Percentiles rank a stretch among this genome's conserved stretches.
Conservation (phyloP, 2,797 vertebrate genomes). For the Brachymystax lenok region DNA sequence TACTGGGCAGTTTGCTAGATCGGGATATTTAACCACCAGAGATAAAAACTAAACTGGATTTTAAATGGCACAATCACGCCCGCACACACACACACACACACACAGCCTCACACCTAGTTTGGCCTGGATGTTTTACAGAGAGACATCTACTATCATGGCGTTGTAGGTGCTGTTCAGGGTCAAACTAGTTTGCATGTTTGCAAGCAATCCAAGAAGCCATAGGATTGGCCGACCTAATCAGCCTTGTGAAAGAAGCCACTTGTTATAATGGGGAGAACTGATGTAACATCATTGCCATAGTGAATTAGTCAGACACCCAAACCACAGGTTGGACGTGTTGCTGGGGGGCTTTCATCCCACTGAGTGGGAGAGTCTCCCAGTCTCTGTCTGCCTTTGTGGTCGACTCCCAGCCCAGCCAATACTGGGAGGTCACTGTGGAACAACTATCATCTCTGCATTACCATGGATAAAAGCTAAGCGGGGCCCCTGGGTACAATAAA, state of each 20-base stretch:
- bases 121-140: slow-evolving; percentile 25
- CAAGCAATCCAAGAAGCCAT: slow-evolving; percentile 30
- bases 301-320: background rate
- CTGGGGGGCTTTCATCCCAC: background rate
- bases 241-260: slow-evolving; percentile 22
- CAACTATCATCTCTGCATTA: background rate
- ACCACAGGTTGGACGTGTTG: background rate
- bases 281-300: slow-evolving; percentile 49
- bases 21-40: too few species aligned
- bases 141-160: slow-evolving; percentile 48
- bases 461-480: background rate
- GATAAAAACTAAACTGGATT: too few species aligned
- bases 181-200: slow-evolving; percentile 48
- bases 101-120: slow-evolving; percentile 35
- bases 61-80: too few species aligned
- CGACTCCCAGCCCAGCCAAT: background rate
- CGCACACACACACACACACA: slow-evolving; percentile 21
- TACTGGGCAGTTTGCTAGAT: too few species aligned
- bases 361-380: background rate
- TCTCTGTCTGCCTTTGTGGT: background rate
- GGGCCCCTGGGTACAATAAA: background rate
- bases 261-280: slow-evolving; percentile 43
- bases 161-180: slow-evolving; percentile 56
- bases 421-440: background rate
- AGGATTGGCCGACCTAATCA: slow-evolving; percentile 27